These are phyloP conservation scores for Microtus ochrogaster DNA, from an alignment of 2,113 vertebrate species.

Conservation along the genomic window DNA sequence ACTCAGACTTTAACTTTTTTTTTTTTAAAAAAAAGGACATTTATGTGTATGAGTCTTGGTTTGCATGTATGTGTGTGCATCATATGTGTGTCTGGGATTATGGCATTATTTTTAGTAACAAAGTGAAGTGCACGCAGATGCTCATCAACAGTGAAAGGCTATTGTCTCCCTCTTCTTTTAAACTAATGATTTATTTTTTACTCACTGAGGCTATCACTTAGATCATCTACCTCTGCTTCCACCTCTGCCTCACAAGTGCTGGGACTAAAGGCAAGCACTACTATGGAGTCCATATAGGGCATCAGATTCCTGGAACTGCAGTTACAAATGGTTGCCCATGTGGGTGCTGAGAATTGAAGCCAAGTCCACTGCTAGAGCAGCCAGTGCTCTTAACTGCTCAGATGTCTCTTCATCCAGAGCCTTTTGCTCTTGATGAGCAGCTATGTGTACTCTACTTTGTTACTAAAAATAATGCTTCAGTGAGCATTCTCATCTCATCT, in stretches of 20 bases:
- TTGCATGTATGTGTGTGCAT: not conserved
- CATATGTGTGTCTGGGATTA: not conserved
- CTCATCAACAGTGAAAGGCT: not conserved
- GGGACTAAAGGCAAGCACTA: not conserved
- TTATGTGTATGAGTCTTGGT: not conserved
- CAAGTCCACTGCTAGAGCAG: not conserved
- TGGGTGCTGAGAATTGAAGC: not conserved
- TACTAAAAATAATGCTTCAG: conserved; percentile 1
- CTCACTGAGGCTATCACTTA: not conserved
- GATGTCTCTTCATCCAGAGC: not conserved
- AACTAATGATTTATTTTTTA: conserved; percentile 14
- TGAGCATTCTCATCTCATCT: not conserved
- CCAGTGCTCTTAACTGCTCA: not conserved
- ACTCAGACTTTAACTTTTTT: not conserved
- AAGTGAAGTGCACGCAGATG: not conserved
- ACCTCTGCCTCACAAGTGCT: not conserved
- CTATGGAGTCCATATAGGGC: not conserved
- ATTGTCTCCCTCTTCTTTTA: not conserved
- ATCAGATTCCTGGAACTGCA: not conserved
- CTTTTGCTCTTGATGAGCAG: not conserved
- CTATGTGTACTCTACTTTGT: conserved; percentile 31
- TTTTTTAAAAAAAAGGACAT: not conserved
- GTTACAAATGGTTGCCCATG: not conserved
- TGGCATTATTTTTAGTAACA: not conserved
- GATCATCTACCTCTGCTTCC: not conserved